phyloP scores from a whole-genome alignment of 2,888 invertebrate genomes.

The Gisinianus flammeolus region DNA sequence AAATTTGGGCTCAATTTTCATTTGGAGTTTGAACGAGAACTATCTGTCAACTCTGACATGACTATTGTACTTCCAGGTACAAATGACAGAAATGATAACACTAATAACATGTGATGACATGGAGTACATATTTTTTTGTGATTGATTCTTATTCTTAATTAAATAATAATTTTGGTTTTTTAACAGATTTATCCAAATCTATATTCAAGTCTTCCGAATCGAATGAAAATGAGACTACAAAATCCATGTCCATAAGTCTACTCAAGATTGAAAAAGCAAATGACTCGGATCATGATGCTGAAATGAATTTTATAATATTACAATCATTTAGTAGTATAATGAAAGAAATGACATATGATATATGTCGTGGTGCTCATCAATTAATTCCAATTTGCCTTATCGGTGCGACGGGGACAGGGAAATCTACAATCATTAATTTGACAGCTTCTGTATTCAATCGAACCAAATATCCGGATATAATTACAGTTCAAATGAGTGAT shows the following conservation, averaged over 20 bases:
- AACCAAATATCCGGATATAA: conserved; percentile 65
- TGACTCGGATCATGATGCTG: neutral
- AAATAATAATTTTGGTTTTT: neutral
- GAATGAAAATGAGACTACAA: neutral
- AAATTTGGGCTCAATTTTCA: conserved; percentile 9
- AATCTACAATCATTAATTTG: conserved; percentile 87
- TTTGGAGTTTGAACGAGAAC: conserved; percentile 1
- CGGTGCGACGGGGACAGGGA: conserved; percentile 94
- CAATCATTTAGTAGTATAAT: neutral
- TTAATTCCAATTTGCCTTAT: conserved; percentile 68
- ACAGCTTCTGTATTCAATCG: conserved; percentile 67
- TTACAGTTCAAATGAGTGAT: conserved; percentile 93
- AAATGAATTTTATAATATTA: neutral
- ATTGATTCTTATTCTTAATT: too few relatives aligned
- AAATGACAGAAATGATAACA: neutral
- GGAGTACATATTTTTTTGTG: too few relatives aligned
- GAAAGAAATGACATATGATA: conserved; percentile 12
- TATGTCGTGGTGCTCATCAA: conserved; percentile 24
- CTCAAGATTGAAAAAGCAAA: neutral
- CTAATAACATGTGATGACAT: too few relatives aligned
- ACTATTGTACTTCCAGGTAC: neutral
- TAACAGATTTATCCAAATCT: neutral
- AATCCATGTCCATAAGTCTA: neutral
- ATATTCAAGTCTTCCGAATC: neutral
- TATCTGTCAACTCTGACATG: neutral